These are phyloP conservation scores for Muscidifurax raptorellus DNA, from an alignment of 1,140 invertebrate species.

Conservation along the genomic window DNA sequence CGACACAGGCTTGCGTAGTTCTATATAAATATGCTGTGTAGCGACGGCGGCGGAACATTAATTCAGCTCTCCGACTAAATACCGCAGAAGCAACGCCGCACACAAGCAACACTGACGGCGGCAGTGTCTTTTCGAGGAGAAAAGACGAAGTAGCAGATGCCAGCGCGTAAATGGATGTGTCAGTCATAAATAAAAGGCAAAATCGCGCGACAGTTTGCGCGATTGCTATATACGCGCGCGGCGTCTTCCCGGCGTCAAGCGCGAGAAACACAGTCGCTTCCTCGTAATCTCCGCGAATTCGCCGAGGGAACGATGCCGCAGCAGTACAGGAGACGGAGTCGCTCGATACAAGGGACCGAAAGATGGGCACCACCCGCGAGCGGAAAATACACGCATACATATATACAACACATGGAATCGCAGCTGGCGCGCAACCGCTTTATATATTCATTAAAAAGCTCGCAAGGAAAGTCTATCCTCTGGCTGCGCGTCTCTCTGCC, in stretches of 20 bases:
- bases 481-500: neutral
- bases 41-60: neutral
- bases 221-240: slow-evolving; percentile 9
- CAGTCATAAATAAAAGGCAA: slow-evolving; percentile 51
- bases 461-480: neutral
- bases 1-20: too few species aligned
- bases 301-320: neutral
- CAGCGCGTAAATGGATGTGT: slow-evolving; percentile 38
- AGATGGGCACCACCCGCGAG: neutral
- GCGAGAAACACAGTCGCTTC: neutral
- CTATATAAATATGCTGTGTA: too few species aligned
- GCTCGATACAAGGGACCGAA: neutral
- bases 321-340: neutral
- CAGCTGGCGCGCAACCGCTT: slow-evolving; percentile 40
- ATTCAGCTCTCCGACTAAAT: neutral
- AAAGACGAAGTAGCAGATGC: neutral
- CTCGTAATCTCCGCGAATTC: slow-evolving; percentile 40
- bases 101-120: neutral
- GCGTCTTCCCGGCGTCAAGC: too few species aligned
- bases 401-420: neutral
- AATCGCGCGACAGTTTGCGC: slow-evolving; percentile 15
- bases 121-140: neutral
- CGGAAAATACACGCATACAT: neutral
- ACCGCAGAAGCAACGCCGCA: neutral
- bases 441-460: slow-evolving; percentile 50